Evolutionary conservation across 2,888 invertebrate species (phyloP).

Genomic region (Ormyrus pomaceus): DNA sequence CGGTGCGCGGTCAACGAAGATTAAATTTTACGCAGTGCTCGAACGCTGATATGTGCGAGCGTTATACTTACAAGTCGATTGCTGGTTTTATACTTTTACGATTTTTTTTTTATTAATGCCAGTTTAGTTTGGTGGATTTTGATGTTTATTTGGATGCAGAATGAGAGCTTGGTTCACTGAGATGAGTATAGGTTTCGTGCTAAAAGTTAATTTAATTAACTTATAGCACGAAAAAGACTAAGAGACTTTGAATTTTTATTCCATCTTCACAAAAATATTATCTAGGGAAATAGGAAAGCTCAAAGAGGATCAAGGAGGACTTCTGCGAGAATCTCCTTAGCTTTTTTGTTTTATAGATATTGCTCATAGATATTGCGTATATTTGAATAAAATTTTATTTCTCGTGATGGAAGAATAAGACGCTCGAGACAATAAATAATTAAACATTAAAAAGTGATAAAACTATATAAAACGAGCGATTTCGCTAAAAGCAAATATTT

Average conservation of each 20-base stretch:
- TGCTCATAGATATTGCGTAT: not conserved
- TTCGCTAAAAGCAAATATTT: no score
- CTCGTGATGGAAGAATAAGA: not conserved
- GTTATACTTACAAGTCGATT: not conserved
- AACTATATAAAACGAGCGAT: no score
- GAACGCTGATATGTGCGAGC: not conserved
- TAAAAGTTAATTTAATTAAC: not conserved
- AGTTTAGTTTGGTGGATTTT: not conserved
- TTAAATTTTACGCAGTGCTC: constrained; percentile 55
- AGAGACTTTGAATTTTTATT: not conserved
- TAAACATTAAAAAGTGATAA: not conserved
- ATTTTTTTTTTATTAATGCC: not conserved
- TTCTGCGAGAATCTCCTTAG: constrained; percentile 18
- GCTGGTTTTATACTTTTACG: not conserved
- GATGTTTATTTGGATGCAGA: no score
- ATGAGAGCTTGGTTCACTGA: not conserved
- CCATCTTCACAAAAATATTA: constrained; percentile 26
- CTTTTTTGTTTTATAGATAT: constrained; percentile 3
- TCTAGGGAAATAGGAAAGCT: constrained; percentile 27
- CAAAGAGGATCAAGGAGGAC: constrained; percentile 27
- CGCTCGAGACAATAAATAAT: not conserved
- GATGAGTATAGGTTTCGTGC: not conserved
- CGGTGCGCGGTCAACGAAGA: constrained; percentile 41
- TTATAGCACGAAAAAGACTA: no score
- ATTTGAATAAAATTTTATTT: constrained; percentile 19